These are phyloP conservation scores for Sialia sialis DNA, from an alignment of 2,113 vertebrate species.

Conservation along the genomic window DNA sequence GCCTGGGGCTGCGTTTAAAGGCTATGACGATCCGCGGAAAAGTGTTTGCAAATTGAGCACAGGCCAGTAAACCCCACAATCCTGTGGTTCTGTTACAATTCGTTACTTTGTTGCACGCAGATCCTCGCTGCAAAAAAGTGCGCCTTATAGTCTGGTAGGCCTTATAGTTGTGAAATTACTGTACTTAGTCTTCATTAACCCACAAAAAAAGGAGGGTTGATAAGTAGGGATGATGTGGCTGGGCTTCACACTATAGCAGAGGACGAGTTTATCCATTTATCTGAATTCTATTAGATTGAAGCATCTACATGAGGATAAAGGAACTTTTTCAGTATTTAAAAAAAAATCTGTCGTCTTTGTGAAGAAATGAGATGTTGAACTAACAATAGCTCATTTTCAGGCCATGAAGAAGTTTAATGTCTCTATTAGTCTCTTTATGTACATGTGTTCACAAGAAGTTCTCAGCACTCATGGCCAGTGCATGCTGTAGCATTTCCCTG, in stretches of 20 bases:
- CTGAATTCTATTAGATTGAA: not conserved
- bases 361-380: not conserved
- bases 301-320: not conserved
- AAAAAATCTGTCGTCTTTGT: not conserved
- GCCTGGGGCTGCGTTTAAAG: no score
- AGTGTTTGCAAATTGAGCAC: no score
- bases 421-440: not conserved
- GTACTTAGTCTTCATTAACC: not conserved
- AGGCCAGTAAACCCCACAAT: no score
- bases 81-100: no score
- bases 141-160: no score
- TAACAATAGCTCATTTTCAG: not conserved
- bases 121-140: no score
- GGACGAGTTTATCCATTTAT: not conserved
- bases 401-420: not conserved
- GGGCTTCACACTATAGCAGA: not conserved
- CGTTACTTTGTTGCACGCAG: no score
- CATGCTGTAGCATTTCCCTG: not conserved
- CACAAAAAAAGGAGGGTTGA: rapidly evolving
- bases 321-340: not conserved
- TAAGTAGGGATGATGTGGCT: not conserved
- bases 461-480: not conserved
- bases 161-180: no score
- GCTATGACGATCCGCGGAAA: no score
- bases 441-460: rapidly evolving